A percentile compares a stretch with the other conserved stretches of the same genome.
Conservation (phyloP, 2,797 vertebrate genomes). For the Decapterus maruadsi region DNA sequence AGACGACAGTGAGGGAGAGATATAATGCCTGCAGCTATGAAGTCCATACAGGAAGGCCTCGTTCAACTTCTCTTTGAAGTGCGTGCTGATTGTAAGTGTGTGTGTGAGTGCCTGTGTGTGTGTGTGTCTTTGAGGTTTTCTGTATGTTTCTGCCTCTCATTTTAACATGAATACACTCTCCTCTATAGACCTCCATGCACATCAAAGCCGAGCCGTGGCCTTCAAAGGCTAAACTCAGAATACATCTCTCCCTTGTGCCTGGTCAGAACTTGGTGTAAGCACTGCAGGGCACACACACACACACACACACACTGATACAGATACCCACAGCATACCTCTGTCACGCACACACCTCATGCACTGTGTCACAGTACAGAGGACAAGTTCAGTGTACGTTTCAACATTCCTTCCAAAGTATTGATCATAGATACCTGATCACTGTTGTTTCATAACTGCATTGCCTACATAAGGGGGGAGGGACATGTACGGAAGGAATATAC, state of each 20-base stretch:
- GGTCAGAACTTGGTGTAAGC: conserved; percentile 62
- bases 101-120: conserved; percentile 50
- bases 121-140: conserved; percentile 72
- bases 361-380: not conserved
- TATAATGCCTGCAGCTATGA: conserved; percentile 74
- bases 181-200: conserved; percentile 83
- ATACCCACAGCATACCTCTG: not conserved
- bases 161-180: conserved; percentile 87
- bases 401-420: not conserved
- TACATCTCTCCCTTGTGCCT: conserved; percentile 66
- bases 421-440: not conserved
- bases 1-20: conserved; percentile 34
- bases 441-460: not conserved
- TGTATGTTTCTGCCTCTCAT: conserved; percentile 85
- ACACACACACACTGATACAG: conserved; percentile 10
- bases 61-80: conserved; percentile 82
- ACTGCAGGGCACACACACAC: conserved; percentile 64
- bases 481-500: not conserved
- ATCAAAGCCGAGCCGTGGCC: conserved; percentile 84
- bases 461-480: too few species aligned
- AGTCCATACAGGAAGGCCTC: conserved; percentile 80
- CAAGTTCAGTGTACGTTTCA: not conserved
- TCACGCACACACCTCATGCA: conserved; percentile 9
- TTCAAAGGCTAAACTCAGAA: conserved; percentile 84
- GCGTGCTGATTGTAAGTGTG: conserved; percentile 68